Evolutionary conservation across 2,888 invertebrate species (phyloP).

Genomic region (Lottia scabra): DNA sequence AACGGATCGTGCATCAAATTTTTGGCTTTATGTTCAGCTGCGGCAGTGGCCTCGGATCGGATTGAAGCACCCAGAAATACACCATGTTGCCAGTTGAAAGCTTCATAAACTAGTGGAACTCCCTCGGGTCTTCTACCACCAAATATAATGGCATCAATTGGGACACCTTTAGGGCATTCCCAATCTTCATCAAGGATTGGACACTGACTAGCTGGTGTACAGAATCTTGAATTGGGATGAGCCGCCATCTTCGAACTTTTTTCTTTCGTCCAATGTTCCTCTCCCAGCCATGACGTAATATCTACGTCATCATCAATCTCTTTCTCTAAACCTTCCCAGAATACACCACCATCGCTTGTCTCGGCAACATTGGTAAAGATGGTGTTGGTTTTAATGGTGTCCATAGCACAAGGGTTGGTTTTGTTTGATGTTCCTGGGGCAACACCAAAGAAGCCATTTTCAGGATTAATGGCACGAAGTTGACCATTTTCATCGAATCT

Average conservation of each 20-base stretch:
- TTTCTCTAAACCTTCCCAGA: slow-evolving; percentile 97
- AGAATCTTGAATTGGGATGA: slow-evolving; percentile 98
- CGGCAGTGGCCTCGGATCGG: slow-evolving; percentile 97
- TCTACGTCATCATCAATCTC: slow-evolving; percentile 68
- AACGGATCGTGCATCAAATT: slow-evolving; percentile 98
- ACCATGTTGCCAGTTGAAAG: slow-evolving; percentile 94
- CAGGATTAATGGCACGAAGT: slow-evolving; percentile 96
- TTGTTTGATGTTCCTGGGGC: slow-evolving; percentile 90
- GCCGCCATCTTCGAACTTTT: slow-evolving; percentile 79
- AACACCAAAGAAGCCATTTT: slow-evolving; percentile 99
- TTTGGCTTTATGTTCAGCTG: slow-evolving; percentile 85
- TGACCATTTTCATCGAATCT: slow-evolving; percentile 75
- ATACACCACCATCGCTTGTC: slow-evolving; percentile 95
- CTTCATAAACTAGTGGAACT: slow-evolving; percentile 93
- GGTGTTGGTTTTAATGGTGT: slow-evolving; percentile 89
- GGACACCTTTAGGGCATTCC: slow-evolving; percentile 94
- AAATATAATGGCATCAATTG: slow-evolving; percentile 95
- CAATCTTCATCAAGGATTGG: slow-evolving; percentile 93
- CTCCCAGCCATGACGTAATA: slow-evolving; percentile 65
- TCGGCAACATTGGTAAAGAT: slow-evolving; percentile 98
- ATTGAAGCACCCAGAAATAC: slow-evolving; percentile 93
- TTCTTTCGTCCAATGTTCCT: slow-evolving; percentile 69
- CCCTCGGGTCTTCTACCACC: slow-evolving; percentile 93
- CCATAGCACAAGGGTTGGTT: slow-evolving; percentile 98
- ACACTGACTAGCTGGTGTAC: slow-evolving; percentile 93